phyloP scores from a whole-genome alignment of 1,140 invertebrate genomes.

The Formica selysi region DNA sequence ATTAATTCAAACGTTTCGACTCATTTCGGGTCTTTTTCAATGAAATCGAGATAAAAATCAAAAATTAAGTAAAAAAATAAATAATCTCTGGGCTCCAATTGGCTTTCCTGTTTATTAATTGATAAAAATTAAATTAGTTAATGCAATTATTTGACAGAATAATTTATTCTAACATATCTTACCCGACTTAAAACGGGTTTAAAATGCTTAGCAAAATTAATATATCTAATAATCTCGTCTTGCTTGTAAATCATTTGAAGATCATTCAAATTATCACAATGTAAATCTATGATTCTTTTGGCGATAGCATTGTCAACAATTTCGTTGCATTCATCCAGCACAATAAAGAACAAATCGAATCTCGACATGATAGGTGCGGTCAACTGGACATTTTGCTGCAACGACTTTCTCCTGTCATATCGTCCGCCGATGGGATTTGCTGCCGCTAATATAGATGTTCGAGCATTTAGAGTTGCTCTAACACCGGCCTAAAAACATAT shows the following conservation, averaged over 20 bases:
- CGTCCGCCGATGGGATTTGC: conserved; percentile 99
- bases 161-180: conserved; percentile 37
- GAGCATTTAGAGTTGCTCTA: conserved; percentile 98
- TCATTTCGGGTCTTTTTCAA: too few species aligned
- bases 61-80: too few species aligned
- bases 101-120: too few species aligned
- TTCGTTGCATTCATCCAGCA: conserved; percentile 98
- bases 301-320: conserved; percentile 98
- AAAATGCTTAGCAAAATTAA: conserved; percentile 98
- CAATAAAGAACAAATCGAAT: conserved; percentile 99
- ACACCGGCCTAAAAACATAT: conserved; percentile 93
- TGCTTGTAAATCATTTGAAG: conserved; percentile 94
- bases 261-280: conserved; percentile 92
- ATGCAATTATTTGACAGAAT: neutral
- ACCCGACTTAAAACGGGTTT: conserved; percentile 95
- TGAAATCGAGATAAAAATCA: too few species aligned
- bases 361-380: conserved; percentile 99
- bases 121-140: conserved; percentile 49
- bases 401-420: conserved; percentile 97
- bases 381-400: conserved; percentile 97
- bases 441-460: conserved; percentile 99
- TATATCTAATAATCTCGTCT: conserved; percentile 96
- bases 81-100: too few species aligned
- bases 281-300: conserved; percentile 97
- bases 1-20: too few species aligned